These are phyloP conservation scores for Chaetura pelagica DNA, from an alignment of 2,113 vertebrate species.

Conservation along the genomic window DNA sequence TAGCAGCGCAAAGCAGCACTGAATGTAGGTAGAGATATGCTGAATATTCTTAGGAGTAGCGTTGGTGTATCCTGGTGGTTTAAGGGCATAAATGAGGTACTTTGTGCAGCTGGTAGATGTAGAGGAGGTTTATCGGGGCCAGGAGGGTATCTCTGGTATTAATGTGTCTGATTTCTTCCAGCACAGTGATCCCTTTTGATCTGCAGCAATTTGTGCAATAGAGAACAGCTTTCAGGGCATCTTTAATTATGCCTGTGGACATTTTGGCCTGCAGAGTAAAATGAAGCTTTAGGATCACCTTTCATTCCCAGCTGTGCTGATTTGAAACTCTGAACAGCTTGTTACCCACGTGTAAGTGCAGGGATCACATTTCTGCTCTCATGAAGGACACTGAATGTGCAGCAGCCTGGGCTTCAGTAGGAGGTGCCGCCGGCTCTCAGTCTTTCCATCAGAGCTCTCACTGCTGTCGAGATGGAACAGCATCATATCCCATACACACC, in stretches of 20 bases:
- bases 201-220: conserved; percentile 32
- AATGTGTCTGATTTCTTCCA: conserved; percentile 37
- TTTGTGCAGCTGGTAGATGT: conserved; percentile 33
- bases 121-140: conserved; percentile 30
- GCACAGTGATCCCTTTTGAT: conserved; percentile 51
- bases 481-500: not conserved
- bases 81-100: conserved; percentile 50
- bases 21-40: not conserved
- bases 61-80: conserved; percentile 15
- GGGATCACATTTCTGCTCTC: not conserved
- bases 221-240: conserved; percentile 22
- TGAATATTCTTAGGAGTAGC: conserved; percentile 17
- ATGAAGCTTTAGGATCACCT: conserved; percentile 35
- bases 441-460: not conserved
- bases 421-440: not conserved
- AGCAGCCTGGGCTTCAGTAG: not conserved
- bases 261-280: conserved; percentile 18
- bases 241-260: conserved; percentile 47
- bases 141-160: conserved; percentile 42
- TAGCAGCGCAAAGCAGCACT: not conserved
- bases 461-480: not conserved
- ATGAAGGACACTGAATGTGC: not conserved
- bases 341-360: not conserved
- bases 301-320: conserved; percentile 20
- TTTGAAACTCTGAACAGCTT: not conserved